Conservation (phyloP, 35 echinoderm and acorn worm species). For the Stichopus chloronotus region DNA sequence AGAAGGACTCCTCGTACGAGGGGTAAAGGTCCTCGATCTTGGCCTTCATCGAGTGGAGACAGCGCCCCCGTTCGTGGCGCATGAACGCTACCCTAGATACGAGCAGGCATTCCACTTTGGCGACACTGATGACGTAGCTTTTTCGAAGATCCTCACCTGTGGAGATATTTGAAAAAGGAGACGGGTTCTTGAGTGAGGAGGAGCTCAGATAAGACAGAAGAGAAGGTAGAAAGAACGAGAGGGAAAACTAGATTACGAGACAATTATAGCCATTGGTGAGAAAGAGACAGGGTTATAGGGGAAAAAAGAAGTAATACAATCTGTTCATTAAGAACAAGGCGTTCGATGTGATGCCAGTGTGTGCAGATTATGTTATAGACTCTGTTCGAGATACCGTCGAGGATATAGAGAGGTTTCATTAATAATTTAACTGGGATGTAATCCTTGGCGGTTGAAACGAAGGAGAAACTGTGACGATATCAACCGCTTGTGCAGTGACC, state of each 20-base stretch:
- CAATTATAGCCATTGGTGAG: neutral
- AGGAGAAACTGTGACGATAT: too few species aligned
- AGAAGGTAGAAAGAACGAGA: too few species aligned
- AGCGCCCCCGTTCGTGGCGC: conserved; percentile 77
- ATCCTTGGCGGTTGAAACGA: too few species aligned
- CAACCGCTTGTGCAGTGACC: too few species aligned
- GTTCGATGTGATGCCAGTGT: neutral
- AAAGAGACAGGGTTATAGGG: neutral
- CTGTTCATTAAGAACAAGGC: neutral
- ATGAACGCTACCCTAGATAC: conserved; percentile 80
- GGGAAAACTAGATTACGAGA: neutral
- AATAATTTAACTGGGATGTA: too few species aligned
- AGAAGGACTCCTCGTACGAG: conserved; percentile 75
- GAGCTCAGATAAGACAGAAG: too few species aligned
- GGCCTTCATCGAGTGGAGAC: conserved; percentile 71
- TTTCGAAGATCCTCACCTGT: conserved; percentile 90
- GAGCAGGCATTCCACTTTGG: conserved; percentile 87
- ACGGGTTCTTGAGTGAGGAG: too few species aligned
- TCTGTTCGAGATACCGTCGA: too few species aligned
- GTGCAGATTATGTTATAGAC: neutral
- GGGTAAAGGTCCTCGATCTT: conserved; percentile 63
- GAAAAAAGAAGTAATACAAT: neutral
- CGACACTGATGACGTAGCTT: conserved; percentile 74
- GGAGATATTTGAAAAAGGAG: neutral
- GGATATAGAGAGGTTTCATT: too few species aligned